phyloP scores from a whole-genome alignment of 2,797 vertebrate genomes.

The Rhinichthys osculus region DNA sequence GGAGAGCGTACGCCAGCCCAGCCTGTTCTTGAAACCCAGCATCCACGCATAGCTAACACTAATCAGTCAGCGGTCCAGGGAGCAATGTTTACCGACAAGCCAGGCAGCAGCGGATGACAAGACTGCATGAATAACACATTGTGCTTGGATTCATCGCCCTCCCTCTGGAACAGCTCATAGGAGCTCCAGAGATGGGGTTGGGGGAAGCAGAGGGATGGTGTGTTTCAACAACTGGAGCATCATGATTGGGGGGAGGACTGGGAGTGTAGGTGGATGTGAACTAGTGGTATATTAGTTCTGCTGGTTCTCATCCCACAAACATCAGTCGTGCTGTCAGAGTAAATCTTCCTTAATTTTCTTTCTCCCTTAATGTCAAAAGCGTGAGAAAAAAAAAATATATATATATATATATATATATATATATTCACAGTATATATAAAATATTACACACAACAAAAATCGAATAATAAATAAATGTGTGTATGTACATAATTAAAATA shows the following conservation, averaged over 20 bases:
- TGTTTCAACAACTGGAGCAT: not conserved
- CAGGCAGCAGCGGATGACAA: conserved; percentile 42
- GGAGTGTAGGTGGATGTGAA: not conserved
- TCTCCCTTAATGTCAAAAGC: conserved; percentile 34
- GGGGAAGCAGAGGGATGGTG: conserved; percentile 20
- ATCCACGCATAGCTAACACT: conserved; percentile 37
- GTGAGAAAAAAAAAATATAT: not conserved
- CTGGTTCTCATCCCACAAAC: conserved; percentile 48
- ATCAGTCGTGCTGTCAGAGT: conserved; percentile 54
- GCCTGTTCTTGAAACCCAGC: conserved; percentile 21
- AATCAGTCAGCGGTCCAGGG: conserved; percentile 59
- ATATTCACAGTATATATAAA: too few relatives aligned
- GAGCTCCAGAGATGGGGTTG: conserved; percentile 37
- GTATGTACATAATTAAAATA: not conserved
- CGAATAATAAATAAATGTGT: too few relatives aligned
- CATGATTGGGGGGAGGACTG: conserved; percentile 11
- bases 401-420: not conserved
- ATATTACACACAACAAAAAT: too few relatives aligned
- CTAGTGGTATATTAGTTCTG: conserved; percentile 22
- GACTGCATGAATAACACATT: conserved; percentile 61
- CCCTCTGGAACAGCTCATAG: conserved; percentile 50
- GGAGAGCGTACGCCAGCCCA: not conserved
- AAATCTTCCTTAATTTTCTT: conserved; percentile 62
- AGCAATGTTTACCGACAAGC: conserved; percentile 59
- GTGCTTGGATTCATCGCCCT: not conserved